These are phyloP conservation scores for Homalodisca vitripennis DNA, from an alignment of 1,140 invertebrate genomes.

Conservation along the genomic window DNA sequence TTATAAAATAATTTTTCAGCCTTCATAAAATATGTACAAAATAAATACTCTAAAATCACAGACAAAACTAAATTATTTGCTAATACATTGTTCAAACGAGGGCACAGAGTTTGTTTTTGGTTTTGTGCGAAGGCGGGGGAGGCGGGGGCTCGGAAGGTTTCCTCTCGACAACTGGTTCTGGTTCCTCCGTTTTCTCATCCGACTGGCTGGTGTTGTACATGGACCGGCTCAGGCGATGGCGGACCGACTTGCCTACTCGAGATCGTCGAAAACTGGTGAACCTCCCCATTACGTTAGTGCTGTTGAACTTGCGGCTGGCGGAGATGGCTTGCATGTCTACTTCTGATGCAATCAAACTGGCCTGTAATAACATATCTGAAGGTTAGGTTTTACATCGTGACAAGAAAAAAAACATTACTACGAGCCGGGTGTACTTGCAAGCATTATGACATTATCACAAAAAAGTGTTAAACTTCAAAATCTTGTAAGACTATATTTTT, in stretches of 20 bases:
- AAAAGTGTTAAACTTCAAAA: too few species aligned
- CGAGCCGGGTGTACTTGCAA: too few species aligned
- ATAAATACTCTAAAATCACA: slow-evolving; percentile 26
- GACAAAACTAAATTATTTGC: neutral
- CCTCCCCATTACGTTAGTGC: slow-evolving; percentile 30
- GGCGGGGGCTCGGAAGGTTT: neutral
- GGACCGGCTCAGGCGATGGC: slow-evolving; percentile 38
- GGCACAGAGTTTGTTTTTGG: slow-evolving; percentile 29
- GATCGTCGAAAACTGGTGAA: slow-evolving; percentile 41
- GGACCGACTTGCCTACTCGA: slow-evolving; percentile 36
- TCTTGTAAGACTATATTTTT: too few species aligned
- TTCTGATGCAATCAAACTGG: neutral
- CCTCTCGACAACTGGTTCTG: neutral
- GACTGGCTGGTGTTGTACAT: slow-evolving; percentile 38
- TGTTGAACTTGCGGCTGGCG: slow-evolving; percentile 1
- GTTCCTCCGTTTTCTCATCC: slow-evolving; percentile 18
- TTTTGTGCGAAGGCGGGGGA: slow-evolving; percentile 26
- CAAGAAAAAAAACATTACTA: too few species aligned
- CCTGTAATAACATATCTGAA: slow-evolving; percentile 12
- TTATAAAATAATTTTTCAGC: slow-evolving; percentile 24
- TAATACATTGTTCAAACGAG: slow-evolving; percentile 7
- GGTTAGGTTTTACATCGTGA: too few species aligned
- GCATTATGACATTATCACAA: too few species aligned
- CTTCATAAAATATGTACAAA: slow-evolving; percentile 19
- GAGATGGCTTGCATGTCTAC: slow-evolving; percentile 13